Evolutionary conservation across 2,888 invertebrate genomes (phyloP).

Genomic region (Tenthredo amoena): DNA sequence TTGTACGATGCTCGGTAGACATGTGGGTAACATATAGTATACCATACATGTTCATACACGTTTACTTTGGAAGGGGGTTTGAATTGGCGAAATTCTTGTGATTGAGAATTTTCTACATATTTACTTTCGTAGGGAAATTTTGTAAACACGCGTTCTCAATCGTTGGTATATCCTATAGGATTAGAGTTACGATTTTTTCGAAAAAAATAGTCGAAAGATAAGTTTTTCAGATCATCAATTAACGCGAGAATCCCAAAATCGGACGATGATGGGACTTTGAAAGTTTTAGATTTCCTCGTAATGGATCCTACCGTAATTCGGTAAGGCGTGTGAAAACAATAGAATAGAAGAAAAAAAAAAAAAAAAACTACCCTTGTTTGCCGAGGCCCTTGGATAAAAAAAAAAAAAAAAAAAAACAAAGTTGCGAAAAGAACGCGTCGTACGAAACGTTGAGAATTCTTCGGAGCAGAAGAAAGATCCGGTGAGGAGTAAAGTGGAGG

Average conservation of each 20-base stretch:
- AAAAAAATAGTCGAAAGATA: too few relatives aligned
- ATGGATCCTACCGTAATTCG: background rate
- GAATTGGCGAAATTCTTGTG: background rate
- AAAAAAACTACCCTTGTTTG: conserved; percentile 9
- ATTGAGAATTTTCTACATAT: background rate
- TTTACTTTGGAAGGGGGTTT: background rate
- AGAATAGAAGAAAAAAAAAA: background rate
- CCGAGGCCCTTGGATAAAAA: conserved; percentile 5
- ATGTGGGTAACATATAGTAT: background rate
- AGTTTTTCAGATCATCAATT: background rate
- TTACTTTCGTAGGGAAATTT: too few relatives aligned
- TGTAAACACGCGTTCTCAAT: too few relatives aligned
- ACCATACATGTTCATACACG: background rate
- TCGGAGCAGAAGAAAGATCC: conserved; percentile 26
- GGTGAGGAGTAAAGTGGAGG: background rate
- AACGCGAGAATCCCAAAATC: too few relatives aligned
- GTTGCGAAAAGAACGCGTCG: conserved; percentile 23
- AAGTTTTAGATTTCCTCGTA: background rate
- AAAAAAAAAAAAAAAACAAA: background rate
- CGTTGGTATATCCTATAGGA: too few relatives aligned
- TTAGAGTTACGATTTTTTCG: too few relatives aligned
- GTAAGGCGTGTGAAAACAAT: background rate
- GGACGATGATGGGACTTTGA: background rate
- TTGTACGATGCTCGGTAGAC: background rate
- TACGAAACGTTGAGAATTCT: conserved; percentile 8